Evolutionary conservation across 2,888 invertebrate species (phyloP).

Genomic region (Rhimphoctona megacephalus): DNA sequence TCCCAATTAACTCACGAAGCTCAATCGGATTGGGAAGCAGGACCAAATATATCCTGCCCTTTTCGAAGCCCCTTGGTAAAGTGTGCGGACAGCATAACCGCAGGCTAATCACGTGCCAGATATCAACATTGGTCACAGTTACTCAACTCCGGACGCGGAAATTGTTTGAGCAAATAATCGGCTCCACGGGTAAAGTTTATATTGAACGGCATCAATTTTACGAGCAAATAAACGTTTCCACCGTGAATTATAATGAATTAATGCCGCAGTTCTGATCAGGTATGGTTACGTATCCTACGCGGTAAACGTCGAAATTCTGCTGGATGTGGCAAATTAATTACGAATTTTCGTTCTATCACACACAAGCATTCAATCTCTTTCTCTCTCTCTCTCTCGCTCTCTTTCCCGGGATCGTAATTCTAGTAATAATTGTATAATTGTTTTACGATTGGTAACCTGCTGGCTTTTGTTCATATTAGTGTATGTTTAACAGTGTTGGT

Average conservation of each 20-base stretch:
- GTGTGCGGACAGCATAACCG: constrained; percentile 47
- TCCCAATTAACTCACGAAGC: not conserved
- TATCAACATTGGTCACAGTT: constrained; percentile 66
- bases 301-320: constrained; percentile 78
- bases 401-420: constrained; percentile 15
- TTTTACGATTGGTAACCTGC: constrained; percentile 77
- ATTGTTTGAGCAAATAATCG: constrained; percentile 81
- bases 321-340: constrained; percentile 79
- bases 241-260: constrained; percentile 79
- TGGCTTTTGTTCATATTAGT: constrained; percentile 29
- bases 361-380: constrained; percentile 10
- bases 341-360: constrained; percentile 64
- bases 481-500: constrained; percentile 21
- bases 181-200: constrained; percentile 55
- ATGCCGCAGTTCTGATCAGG: constrained; percentile 73
- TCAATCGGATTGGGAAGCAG: constrained; percentile 18
- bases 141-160: constrained; percentile 70
- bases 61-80: constrained; percentile 13
- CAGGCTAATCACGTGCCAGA: constrained; percentile 61
- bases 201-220: constrained; percentile 78
- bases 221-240: constrained; percentile 79
- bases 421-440: constrained; percentile 81
- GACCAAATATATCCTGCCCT: constrained; percentile 9
- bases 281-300: constrained; percentile 67
- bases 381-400: constrained; percentile 25